Conservation (phyloP, 2,113 vertebrate genomes). For the Scopus umbretta region DNA sequence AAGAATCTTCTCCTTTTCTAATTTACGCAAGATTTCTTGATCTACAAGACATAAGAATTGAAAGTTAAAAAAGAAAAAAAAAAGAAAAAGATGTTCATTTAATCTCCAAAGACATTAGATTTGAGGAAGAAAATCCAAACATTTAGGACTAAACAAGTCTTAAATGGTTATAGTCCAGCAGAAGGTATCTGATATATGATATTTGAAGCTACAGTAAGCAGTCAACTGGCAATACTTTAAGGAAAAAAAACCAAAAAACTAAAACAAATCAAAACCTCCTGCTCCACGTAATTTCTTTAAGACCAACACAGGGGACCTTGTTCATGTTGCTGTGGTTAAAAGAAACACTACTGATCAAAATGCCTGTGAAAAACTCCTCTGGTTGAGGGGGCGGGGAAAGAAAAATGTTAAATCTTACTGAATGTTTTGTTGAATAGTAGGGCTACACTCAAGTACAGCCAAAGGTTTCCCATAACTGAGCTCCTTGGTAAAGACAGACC, state of each 20-base stretch:
- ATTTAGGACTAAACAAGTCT: neutral
- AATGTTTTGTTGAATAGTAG: neutral
- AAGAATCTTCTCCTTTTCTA: slow-evolving; percentile 95
- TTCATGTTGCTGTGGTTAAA: neutral
- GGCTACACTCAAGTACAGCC: neutral
- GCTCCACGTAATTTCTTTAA: neutral
- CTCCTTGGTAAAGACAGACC: neutral
- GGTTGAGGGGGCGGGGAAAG: neutral
- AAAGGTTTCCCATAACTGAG: neutral
- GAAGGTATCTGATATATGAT: neutral
- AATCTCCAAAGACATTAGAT: neutral
- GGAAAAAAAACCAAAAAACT: neutral
- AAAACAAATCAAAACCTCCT: neutral
- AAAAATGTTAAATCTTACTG: neutral
- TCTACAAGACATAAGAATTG: slow-evolving; percentile 70
- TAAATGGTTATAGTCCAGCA: neutral
- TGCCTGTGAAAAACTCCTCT: neutral
- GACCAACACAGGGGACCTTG: neutral
- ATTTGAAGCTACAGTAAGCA: neutral
- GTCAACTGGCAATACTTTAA: neutral
- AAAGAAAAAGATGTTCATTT: neutral
- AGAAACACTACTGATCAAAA: neutral
- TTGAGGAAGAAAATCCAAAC: neutral
- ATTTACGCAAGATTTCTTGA: slow-evolving; percentile 90
- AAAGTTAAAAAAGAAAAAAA: neutral